phyloP scores from a whole-genome alignment of 1,140 invertebrate genomes.

The Maniola jurtina region DNA sequence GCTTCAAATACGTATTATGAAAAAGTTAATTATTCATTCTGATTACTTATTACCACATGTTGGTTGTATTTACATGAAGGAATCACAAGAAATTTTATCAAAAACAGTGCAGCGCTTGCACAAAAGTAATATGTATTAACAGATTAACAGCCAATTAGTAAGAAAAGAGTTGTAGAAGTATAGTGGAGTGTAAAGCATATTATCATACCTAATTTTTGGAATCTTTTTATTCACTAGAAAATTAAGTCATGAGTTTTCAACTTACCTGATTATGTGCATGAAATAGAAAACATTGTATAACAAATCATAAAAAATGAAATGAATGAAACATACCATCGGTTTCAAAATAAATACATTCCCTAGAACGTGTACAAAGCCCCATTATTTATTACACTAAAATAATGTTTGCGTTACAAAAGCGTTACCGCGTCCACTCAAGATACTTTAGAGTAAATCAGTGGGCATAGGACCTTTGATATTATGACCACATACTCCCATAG shows the following conservation, averaged over 20 bases:
- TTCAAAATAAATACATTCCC: slow-evolving; percentile 3
- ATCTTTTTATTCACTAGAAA: background rate
- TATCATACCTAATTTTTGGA: background rate
- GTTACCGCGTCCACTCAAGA: slow-evolving; percentile 38
- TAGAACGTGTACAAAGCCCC: slow-evolving; percentile 22
- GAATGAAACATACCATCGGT: background rate
- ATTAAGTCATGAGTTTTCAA: background rate
- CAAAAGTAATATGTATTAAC: background rate
- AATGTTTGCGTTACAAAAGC: slow-evolving; percentile 46
- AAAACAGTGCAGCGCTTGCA: slow-evolving; percentile 2
- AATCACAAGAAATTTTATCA: background rate
- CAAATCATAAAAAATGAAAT: slow-evolving; percentile 2
- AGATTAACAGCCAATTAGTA: slow-evolving; percentile 13
- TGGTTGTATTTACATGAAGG: background rate
- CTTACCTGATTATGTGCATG: background rate
- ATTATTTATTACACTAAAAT: slow-evolving; percentile 10
- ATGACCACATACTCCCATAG: slow-evolving; percentile 78
- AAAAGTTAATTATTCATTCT: background rate
- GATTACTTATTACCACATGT: background rate
- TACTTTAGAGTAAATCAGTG: slow-evolving; percentile 50
- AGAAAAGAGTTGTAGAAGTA: background rate
- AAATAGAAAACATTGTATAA: slow-evolving; percentile 1
- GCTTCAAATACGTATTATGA: background rate
- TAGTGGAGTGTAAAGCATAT: slow-evolving; percentile 3
- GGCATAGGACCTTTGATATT: slow-evolving; percentile 69